Conservation (phyloP, 2,797 vertebrate genomes). For the Decapterus maruadsi region DNA sequence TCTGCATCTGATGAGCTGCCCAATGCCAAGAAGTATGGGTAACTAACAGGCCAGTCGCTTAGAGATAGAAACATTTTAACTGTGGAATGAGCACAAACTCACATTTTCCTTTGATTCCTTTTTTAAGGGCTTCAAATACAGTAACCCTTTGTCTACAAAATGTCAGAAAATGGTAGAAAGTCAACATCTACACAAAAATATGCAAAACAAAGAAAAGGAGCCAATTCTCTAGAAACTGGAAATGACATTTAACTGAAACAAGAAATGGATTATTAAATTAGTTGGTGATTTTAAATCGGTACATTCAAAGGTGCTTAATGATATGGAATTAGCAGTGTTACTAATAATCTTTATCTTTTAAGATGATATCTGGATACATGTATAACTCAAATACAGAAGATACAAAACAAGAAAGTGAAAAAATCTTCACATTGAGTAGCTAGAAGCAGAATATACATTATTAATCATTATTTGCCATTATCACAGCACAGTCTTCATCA, state of each 20-base stretch:
- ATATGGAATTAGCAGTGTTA: too few relatives aligned
- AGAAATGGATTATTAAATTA: background rate
- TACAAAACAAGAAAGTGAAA: background rate
- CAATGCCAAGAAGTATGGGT: background rate
- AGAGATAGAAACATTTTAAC: background rate
- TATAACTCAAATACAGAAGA: background rate
- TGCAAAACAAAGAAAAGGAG: background rate
- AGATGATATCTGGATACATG: too few relatives aligned
- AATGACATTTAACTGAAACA: background rate
- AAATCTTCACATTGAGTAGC: conserved; percentile 4
- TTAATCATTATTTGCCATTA: background rate
- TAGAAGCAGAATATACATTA: background rate
- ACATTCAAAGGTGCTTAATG: too few relatives aligned
- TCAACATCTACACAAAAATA: background rate
- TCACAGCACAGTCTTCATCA: background rate
- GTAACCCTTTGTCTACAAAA: background rate
- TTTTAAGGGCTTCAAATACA: background rate
- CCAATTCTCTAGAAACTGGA: background rate
- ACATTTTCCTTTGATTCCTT: background rate
- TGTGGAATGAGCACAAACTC: background rate
- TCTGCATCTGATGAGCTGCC: background rate
- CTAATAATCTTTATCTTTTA: too few relatives aligned
- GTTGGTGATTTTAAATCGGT: background rate
- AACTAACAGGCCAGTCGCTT: background rate
- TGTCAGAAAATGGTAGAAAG: background rate